Conservation (phyloP, 2,113 vertebrate species). For the Pseudopodoces humilis region DNA sequence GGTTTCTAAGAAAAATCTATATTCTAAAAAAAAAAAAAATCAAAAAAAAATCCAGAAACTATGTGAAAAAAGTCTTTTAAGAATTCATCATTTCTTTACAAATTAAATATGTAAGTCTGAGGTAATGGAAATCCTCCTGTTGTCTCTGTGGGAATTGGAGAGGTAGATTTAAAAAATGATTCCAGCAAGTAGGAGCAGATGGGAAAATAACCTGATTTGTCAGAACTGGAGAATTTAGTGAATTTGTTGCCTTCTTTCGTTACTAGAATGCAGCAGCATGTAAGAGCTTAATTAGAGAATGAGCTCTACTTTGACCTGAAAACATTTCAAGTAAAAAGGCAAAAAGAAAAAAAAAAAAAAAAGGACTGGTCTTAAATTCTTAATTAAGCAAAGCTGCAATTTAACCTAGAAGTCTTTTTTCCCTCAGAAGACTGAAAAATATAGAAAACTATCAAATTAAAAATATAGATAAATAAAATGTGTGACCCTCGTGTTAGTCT, state of each 20-base stretch:
- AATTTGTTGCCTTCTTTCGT: not conserved
- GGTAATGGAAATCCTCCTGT: slow-evolving; percentile 17
- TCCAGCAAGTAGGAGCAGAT: slow-evolving; percentile 30
- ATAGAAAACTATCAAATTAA: not conserved
- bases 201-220: slow-evolving; percentile 44
- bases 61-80: not conserved
- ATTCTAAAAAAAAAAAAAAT: not conserved
- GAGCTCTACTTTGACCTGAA: slow-evolving; percentile 12
- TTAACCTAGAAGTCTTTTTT: not conserved
- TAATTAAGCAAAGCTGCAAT: slow-evolving; percentile 18
- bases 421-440: not conserved
- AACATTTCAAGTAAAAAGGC: not conserved
- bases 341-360: not conserved
- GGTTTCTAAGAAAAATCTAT: slow-evolving; percentile 27
- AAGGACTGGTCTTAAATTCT: not conserved
- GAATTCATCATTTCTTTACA: not conserved
- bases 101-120: not conserved
- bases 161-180: slow-evolving; percentile 15
- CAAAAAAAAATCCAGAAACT: not conserved
- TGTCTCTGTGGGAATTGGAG: not conserved
- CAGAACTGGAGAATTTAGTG: slow-evolving; percentile 26
- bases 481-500: not conserved
- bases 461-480: not conserved
- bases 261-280: not conserved
- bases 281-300: slow-evolving; percentile 25